Evolutionary conservation across 23 tunicate species (phyloP), one percentile per base, ranked within the genome.

Genomic region (Halocynthia roretzi): DNA sequence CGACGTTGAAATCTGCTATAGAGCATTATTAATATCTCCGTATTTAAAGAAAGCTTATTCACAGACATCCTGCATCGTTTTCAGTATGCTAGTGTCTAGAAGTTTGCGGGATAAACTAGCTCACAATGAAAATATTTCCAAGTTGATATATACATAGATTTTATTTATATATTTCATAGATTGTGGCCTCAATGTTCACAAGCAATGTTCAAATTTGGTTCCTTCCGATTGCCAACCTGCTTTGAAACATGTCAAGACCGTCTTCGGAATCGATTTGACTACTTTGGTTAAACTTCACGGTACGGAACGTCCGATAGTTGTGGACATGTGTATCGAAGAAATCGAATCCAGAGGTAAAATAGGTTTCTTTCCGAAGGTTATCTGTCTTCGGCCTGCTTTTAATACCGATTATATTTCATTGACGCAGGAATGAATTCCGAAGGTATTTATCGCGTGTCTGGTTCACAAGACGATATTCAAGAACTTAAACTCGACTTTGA

Each of bases 171-270:
- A 15, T 62, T 70, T 85, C 73, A n/a, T 74, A 93, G 98, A 93
- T 68, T 93, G 98, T 55, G 90, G 90, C 50, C 58, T 87, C 50
- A 87, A 87, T 67, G 98, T 87, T 5, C 98, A 93, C 80, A 93
- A 93, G 83, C 93, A 93, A 70, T 93, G 98, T 57, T 75, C 98
- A 8, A 87, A 87, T 62, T 76, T 87, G 50, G 88, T 93, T 5
- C 98, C 98, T 8, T 72, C 73, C 83, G 90, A 93, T 77, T 93
- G 98, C 80, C 88, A 87, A 70, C 98, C 98, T 10, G 91, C 85
- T 7, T 68, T 84, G 68, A 93, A 93, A 56, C 93, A 87, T 67
- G 82, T 93, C 48, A 83, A 93, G 56, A 83, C 81, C 61, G 89
- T 87, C 70, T 93, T 83, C 72, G 98, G 98, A 17, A 93, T 93